A percentile compares a stretch with the other conserved stretches of the same genome.
phyloP scores from a whole-genome alignment of 2,888 invertebrate genomes.

The Torymus texanus region DNA sequence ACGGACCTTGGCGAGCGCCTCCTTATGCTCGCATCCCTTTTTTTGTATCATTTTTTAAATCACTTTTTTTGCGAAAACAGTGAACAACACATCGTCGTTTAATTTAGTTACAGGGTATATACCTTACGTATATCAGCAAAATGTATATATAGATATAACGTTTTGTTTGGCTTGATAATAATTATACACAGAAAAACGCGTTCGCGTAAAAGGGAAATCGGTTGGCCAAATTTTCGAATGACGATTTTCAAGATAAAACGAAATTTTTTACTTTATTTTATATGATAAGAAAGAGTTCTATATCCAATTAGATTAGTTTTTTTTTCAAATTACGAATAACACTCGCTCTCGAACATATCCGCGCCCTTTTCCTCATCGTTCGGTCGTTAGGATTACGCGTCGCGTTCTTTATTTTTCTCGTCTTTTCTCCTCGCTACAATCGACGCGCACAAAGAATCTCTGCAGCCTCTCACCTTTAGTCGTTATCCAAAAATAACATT shows the following conservation, averaged over 20 bases:
- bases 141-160: constrained; percentile 50
- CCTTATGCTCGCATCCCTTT: neutral
- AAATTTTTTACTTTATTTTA: constrained; percentile 11
- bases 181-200: constrained; percentile 47
- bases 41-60: constrained; percentile 35
- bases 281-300: constrained; percentile 34
- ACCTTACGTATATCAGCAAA: constrained; percentile 51
- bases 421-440: constrained; percentile 45
- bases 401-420: neutral
- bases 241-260: constrained; percentile 21
- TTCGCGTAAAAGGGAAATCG: constrained; percentile 38
- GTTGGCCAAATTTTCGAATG: constrained; percentile 41
- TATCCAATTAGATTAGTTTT: constrained; percentile 42
- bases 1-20: neutral
- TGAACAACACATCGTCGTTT: constrained; percentile 50
- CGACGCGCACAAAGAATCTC: constrained; percentile 47
- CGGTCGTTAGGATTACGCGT: constrained; percentile 23
- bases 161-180: constrained; percentile 37
- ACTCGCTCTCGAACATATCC: neutral
- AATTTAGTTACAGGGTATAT: constrained; percentile 51
- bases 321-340: constrained; percentile 17
- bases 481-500: constrained; percentile 47
- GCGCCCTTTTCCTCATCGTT: constrained; percentile 10
- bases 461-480: constrained; percentile 19
- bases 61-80: constrained; percentile 50